phyloP scores from a whole-genome alignment of 2,113 vertebrate species.

The Zosterops pallidus region DNA sequence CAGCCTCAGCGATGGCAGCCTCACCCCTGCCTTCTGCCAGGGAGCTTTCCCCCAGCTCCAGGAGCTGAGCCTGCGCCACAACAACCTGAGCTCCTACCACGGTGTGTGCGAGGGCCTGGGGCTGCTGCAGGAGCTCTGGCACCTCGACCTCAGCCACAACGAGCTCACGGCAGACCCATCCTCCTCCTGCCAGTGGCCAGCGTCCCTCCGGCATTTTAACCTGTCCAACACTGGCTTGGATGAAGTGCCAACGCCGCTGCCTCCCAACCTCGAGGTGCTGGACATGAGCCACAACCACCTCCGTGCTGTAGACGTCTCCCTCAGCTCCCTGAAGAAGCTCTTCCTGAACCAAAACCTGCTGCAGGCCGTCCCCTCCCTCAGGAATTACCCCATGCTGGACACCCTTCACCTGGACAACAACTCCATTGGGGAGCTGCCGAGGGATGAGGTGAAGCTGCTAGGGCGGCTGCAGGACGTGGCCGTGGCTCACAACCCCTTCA shows the following conservation, averaged over 20 bases:
- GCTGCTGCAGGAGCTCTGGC: not conserved
- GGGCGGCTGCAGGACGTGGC: not conserved
- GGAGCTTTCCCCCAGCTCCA: constrained; percentile 66
- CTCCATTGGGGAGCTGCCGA: not conserved
- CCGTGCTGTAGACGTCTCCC: not conserved
- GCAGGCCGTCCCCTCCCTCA: not conserved
- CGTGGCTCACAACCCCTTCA: constrained; percentile 28
- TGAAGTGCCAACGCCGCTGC: constrained; percentile 48
- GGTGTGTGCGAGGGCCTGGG: not conserved
- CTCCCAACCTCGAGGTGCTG: constrained; percentile 45
- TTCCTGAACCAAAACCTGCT: constrained; percentile 66
- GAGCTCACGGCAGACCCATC: not conserved
- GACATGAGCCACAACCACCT: constrained; percentile 72
- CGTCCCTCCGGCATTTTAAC: constrained; percentile 44
- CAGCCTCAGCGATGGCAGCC: constrained; percentile 18
- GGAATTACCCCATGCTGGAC: constrained; percentile 38
- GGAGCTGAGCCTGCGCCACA: constrained; percentile 47
- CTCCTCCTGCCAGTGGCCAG: constrained; percentile 65
- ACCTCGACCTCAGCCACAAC: constrained; percentile 75
- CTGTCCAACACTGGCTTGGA: constrained; percentile 60
- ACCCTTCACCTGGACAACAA: constrained; percentile 68
- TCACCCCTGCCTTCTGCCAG: constrained; percentile 23
- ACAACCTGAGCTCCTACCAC: constrained; percentile 46
- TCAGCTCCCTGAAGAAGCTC: constrained; percentile 42
- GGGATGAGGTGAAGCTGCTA: not conserved